Base-by-base conservation (phyloP, 2,113 vertebrate species). In the Spermophilus dauricus region DNA sequence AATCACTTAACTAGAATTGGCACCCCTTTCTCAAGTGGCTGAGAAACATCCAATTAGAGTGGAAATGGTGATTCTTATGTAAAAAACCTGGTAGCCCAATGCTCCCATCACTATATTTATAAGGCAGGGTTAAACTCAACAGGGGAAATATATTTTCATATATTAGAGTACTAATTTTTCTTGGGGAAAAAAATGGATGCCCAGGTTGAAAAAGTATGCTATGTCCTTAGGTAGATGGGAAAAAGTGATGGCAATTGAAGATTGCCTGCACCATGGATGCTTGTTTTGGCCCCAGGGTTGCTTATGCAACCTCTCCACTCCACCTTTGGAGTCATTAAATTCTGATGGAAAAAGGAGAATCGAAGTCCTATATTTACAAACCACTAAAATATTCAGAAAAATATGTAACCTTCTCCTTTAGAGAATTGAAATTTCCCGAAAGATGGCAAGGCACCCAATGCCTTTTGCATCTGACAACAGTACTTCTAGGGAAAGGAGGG, bases 161-260 rank as follows among this genome's bases (percentile, higher is more conserved):
- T 72, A 45, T 58, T 85, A 61, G 11, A 80, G n/a, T 37, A 73
- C 9, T 85, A 14, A 7, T 45, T 94, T 92, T 91, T 77, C 72
- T 67, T 86, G 16, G 63, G 39, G 2, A 1, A 48, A 34, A n/a
- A 10, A 72, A 75, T 13, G 12, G 26, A n/a, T 69, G 24, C 10
- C n/a, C n/a, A 95, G n/a, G 78, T 32, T 95, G 37, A 63, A 67
- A 75, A 96, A 51, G 18, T 14, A 1, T 70, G n/a, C 24, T 96
- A 56, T 82, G 22, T 91, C 87, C 30, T 82, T 39, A 67, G 3
- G 10, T 48, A 91, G 1, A 7, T 56, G 37, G 6, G 18, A 93
- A 88, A 83, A 81, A 14, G 48, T 45, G 13, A 53, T 17, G 67
- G 12, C n/a, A 73, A 93, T 77, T 75, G 42, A 92, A 82, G 16